Evolutionary conservation across 2,113 vertebrate species (phyloP).

Genomic region (Xiphophorus hellerii): DNA sequence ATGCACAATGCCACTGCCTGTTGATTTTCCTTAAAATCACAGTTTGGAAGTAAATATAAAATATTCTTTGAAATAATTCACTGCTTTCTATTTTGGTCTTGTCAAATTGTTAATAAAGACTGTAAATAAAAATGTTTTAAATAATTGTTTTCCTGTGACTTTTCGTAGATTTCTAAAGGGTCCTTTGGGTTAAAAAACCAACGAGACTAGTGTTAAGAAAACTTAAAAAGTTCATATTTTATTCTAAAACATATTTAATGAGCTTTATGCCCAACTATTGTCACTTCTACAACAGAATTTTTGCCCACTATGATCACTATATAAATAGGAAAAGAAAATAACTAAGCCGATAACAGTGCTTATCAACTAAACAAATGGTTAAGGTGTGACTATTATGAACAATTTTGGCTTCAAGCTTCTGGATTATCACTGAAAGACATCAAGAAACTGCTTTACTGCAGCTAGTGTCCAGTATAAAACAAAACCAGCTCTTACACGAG

Average conservation of each 20-base stretch:
- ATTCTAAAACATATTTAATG: background rate
- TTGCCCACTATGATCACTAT: background rate
- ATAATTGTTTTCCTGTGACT: background rate
- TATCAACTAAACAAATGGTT: slow-evolving; percentile 3
- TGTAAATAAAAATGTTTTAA: no score
- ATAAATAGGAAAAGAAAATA: background rate
- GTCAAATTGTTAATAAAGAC: no score
- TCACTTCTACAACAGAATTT: no score
- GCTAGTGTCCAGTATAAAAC: slow-evolving; percentile 50
- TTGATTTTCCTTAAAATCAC: no score
- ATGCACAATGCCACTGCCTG: no score
- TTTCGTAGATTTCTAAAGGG: background rate
- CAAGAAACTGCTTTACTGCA: slow-evolving; percentile 45
- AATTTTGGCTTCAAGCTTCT: slow-evolving; percentile 29
- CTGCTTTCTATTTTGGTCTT: no score
- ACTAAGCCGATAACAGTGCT: slow-evolving; percentile 2
- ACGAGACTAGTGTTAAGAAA: background rate
- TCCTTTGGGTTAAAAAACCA: background rate
- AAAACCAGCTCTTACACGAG: slow-evolving; percentile 56
- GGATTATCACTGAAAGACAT: slow-evolving; percentile 46
- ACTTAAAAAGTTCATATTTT: background rate
- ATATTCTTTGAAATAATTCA: no score
- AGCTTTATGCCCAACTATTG: background rate
- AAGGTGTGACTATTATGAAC: slow-evolving; percentile 9
- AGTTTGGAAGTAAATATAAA: no score